These are phyloP conservation scores for Phyllostomus discolor DNA, from an alignment of 2,113 vertebrate genomes.

Conservation along the genomic window DNA sequence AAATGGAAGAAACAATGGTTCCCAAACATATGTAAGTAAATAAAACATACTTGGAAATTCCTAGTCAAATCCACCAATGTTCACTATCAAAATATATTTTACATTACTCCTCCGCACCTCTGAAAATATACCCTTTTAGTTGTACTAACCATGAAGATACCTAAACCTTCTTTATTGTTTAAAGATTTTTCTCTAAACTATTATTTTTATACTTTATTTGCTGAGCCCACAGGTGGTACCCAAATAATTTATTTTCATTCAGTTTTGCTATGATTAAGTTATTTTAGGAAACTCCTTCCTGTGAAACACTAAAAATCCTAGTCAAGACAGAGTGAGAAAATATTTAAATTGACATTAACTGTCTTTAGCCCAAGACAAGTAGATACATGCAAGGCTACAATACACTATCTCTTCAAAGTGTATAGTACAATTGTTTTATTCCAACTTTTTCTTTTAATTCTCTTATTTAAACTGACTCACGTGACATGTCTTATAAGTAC, in stretches of 20 bases:
- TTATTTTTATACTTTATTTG: constrained; percentile 9
- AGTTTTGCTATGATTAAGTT: constrained; percentile 24
- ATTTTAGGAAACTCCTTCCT: constrained; percentile 29
- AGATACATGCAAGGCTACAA: neutral
- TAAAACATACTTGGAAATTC: neutral
- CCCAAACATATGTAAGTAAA: neutral
- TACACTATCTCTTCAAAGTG: constrained; percentile 26
- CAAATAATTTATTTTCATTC: constrained; percentile 43
- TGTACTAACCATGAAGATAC: neutral
- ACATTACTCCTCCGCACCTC: neutral
- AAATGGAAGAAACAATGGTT: constrained; percentile 31
- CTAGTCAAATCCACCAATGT: neutral
- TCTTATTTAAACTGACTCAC: constrained; percentile 39
- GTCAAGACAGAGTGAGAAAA: constrained; percentile 30
- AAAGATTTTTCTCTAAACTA: constrained; percentile 10
- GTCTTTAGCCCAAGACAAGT: neutral
- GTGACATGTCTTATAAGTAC: constrained; percentile 19
- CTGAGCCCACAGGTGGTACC: neutral
- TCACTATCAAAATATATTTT: neutral
- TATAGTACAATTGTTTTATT: constrained; percentile 24
- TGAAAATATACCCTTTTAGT: constrained; percentile 38
- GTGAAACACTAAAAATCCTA: constrained; percentile 20
- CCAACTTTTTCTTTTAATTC: constrained; percentile 44
- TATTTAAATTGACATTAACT: constrained; percentile 38
- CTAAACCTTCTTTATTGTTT: neutral